phyloP scores from a whole-genome alignment of 1,140 invertebrate species.

The Nebria ingens region DNA sequence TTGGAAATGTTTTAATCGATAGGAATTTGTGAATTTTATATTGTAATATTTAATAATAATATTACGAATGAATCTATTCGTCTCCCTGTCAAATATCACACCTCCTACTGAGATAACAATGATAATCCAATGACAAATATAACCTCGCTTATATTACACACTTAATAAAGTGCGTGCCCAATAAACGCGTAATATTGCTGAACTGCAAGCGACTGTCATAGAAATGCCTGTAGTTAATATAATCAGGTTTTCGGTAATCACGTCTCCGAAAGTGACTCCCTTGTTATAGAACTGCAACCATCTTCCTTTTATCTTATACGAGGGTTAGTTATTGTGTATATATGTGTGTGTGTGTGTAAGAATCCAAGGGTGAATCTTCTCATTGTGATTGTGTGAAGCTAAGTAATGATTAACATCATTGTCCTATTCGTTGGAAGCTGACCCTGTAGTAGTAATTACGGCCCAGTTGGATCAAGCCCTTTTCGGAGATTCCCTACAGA shows the following conservation, averaged over 20 bases:
- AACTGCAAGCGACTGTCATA: too few relatives aligned
- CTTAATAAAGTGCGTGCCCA: background rate
- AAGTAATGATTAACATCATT: slow-evolving; percentile 9
- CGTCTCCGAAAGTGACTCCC: background rate
- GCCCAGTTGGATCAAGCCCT: background rate
- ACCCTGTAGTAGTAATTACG: background rate
- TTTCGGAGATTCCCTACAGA: background rate
- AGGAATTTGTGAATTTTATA: too few relatives aligned
- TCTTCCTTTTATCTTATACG: too few relatives aligned
- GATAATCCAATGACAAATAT: background rate
- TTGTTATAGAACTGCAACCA: too few relatives aligned
- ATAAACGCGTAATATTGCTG: background rate
- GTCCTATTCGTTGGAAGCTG: background rate
- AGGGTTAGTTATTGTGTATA: too few relatives aligned
- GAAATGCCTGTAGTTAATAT: background rate
- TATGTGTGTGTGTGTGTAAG: slow-evolving; percentile 3
- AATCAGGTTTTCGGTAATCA: slow-evolving; percentile 1
- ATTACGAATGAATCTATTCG: too few relatives aligned
- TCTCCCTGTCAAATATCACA: too few relatives aligned
- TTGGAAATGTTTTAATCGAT: too few relatives aligned
- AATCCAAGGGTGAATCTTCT: too few relatives aligned
- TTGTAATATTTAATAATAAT: too few relatives aligned
- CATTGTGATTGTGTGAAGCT: background rate
- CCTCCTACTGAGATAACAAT: background rate
- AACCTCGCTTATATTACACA: background rate